Base-by-base conservation (phyloP, 2,888 invertebrate species). In the Microchrysa polita region DNA sequence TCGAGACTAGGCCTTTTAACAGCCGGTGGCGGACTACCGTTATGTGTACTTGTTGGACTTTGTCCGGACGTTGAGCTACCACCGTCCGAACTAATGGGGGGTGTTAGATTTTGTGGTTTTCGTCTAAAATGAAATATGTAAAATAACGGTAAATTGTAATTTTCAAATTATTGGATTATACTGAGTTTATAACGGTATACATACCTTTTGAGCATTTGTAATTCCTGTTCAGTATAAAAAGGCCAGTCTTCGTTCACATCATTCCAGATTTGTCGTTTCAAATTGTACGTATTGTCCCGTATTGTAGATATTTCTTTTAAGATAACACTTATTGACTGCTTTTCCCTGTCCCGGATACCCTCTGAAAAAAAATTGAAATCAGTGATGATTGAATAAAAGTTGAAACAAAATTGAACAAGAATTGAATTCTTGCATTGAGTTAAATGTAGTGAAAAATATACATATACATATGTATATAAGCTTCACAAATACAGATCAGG, bases 191-290 rank as follows among this genome's bases (percentile, higher is more conserved):
- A 20, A 14, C 20, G 27, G n/a, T 53, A 27, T 18, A 5, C 44
- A 20, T 74, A 92, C 93, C 93, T 91, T 88, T 95, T 96, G 82
- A 97, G 88, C 85, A 93, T 90, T 82, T 93, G 92, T 84, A 90
- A 90, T 84, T 97, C 97, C 82, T 94, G 93, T 80, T 96, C 96
- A 20, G 92, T 90, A 83, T 96, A 97, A 87, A 93, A 96, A 76
- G 95, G 94, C 97, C 97, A 97, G 83, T 94, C 93, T 82, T 94
- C 94, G 80, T 94, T 92, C 78, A 96, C 95, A 83, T 97, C 97
- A 83, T 93, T 94, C 95, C 96, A 97, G 81, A 93, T 88, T 82
- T 92, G 91, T 81, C 93, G 92, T 80, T 92, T 91, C 84, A 97
- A 88, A 82, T 93, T 92, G 87, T 93, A 97, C 82, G 92, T 92